phyloP scores from a whole-genome alignment of 2,113 vertebrate species.

The Tinamus guttatus region DNA sequence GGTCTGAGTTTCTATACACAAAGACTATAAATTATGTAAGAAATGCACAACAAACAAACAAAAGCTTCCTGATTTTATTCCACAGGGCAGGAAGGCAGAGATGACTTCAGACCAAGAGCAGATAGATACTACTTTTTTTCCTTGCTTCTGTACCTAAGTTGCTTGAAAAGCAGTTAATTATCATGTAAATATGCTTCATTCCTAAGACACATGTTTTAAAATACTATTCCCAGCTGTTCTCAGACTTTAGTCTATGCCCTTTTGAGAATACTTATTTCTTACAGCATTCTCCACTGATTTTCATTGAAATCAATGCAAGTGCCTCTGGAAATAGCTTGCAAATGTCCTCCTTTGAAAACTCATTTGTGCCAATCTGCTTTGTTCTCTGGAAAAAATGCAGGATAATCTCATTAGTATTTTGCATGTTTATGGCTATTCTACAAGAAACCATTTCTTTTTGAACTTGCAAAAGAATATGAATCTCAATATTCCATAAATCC shows the following conservation, averaged over 20 bases:
- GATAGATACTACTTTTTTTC: background rate
- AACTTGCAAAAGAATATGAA: background rate
- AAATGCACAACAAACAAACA: background rate
- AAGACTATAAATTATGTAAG: background rate
- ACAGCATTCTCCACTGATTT: slow-evolving; percentile 48
- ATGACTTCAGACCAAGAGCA: background rate
- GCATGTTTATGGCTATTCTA: slow-evolving; percentile 13
- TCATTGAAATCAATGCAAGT: slow-evolving; percentile 62
- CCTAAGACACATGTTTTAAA: slow-evolving; percentile 1
- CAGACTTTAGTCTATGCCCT: background rate
- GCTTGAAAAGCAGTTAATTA: slow-evolving; percentile 30
- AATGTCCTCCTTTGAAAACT: slow-evolving; percentile 56
- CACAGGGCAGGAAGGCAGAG: background rate
- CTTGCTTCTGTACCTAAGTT: background rate
- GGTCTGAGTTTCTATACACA: background rate
- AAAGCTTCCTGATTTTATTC: background rate
- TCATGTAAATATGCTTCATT: background rate
- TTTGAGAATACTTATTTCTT: slow-evolving; percentile 32
- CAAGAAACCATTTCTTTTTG: slow-evolving; percentile 5
- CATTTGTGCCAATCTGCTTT: slow-evolving; percentile 51
- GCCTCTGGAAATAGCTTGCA: slow-evolving; percentile 57
- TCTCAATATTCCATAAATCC: background rate
- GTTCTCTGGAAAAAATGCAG: slow-evolving; percentile 15
- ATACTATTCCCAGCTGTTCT: slow-evolving; percentile 19
- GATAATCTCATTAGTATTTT: slow-evolving; percentile 63